Evolutionary conservation across 1,140 invertebrate genomes (phyloP), one percentile per base, ranked within the genome.

Genomic region (Monochamus saltuarius): DNA sequence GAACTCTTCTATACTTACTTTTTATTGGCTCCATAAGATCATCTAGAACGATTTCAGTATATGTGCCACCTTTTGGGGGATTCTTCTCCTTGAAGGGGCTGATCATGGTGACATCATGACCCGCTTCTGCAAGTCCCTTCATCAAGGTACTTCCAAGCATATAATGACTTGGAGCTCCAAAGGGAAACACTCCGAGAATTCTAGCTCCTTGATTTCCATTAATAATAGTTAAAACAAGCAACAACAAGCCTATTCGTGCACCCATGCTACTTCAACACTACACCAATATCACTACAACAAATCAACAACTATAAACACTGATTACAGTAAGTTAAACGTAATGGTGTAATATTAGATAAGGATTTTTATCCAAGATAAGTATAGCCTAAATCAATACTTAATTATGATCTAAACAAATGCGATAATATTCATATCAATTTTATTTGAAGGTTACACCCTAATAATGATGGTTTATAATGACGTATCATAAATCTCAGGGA

Each of bases 31-130:
- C 14, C 39, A 40, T 13, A 13, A 16, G 11, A n/a, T 16, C 14
- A 40, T n/a, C 14, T 2, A 40, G 39, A 40, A 16, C 7, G 9
- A 55, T 17, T 45, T 35, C 51, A 0, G 53, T 53, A 10, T 16
- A 53, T 34, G n/a, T 47, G 7, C 47, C 49, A 66, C 85, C 84
- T 4, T 76, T 66, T 2, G 78, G 60, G 0, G 77, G 70, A 40
- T 70, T 72, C 43, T 80, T 80, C 3, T 78, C 67, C 0, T 79
- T 75, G 61, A 80, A 84, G 3, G 80, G 69, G 51, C 79, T 84
- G 0, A 84, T 68, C 0, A 85, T 71, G 2, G 83, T 83, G 2
- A 87, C 76, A 35, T 83, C 72, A 61, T 87, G 85, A 2, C 83
- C 84, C 22, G 75, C 77, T 13, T 59, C 67, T 0, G 80, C 83